Evolutionary conservation across 2,113 vertebrate species (phyloP), one percentile per base, ranked within the genome.

Genomic region (Zapus hudsonius): DNA sequence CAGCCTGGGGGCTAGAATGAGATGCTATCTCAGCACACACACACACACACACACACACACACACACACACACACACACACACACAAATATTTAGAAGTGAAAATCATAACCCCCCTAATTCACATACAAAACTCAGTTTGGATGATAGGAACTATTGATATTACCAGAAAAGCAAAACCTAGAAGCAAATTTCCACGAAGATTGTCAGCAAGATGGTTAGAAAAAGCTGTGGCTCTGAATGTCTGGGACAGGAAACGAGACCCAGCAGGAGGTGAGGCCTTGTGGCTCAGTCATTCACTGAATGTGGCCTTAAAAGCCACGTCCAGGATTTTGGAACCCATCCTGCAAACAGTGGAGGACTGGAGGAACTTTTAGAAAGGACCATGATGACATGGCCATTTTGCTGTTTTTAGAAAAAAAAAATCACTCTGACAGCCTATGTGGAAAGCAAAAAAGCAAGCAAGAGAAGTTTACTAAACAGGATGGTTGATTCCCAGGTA

Each of bases 221-320:
- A 40, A 59, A 33, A 8, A 59, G 57, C 22, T 27, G 7, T 10
- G 40, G 11, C 33, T 61, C 3, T 31, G 78, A 83, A 38, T 23
- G 36, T 81, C 31, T 69, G 70, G 38, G 69, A 36, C 23, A 23
- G n/a, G n/a, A n/a, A n/a, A n/a, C n/a, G n/a, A n/a, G n/a, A n/a
- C n/a, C n/a, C n/a, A 38, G 59, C 0, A 1, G 16, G 31, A 70
- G 29, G 36, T n/a, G 44, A 63, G 57, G 5, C 33, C 52, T 27
- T 15, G 3, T 31, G 23, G 29, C 25, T 75, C n/a, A 29, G 1
- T 67, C 38, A n/a, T n/a, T n/a, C n/a, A 31, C 31, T 44, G 7
- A 1, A 0, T 2, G 44, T 33, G 59, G 10, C 5, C 22, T 42
- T 25, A 25, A 22, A 7, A 47, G 47, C 57, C 84, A n/a, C 0